phyloP scores from a whole-genome alignment of 2,797 vertebrate genomes.

The Falco naumanni region DNA sequence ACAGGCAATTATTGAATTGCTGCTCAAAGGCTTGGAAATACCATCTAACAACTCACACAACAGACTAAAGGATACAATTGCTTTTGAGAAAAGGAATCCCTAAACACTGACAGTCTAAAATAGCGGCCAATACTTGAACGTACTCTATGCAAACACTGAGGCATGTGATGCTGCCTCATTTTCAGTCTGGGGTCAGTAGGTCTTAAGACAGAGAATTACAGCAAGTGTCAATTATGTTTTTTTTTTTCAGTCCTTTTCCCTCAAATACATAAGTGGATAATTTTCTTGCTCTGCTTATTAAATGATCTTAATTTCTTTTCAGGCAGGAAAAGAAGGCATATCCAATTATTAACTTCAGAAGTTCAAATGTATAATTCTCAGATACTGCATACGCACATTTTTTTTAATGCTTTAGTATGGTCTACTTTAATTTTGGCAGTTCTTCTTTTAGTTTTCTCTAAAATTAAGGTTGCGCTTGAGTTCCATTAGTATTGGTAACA shows the following conservation, averaged over 20 bases:
- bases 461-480: background rate
- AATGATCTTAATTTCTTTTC: background rate
- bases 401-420: background rate
- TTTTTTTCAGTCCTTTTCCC: background rate
- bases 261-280: background rate
- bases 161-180: background rate
- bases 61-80: background rate
- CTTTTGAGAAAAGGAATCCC: slow-evolving; percentile 23
- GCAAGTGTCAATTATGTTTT: accelerated
- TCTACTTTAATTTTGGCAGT: background rate
- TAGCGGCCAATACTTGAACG: background rate
- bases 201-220: background rate
- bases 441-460: background rate
- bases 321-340: background rate
- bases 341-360: background rate
- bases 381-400: background rate
- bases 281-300: slow-evolving; percentile 7
- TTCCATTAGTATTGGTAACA: background rate
- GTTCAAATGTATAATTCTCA: background rate
- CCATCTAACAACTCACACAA: background rate
- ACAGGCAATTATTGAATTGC: background rate
- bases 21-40: background rate
- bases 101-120: background rate
- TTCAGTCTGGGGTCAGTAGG: background rate
- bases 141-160: background rate